Conservation (phyloP, 2,797 vertebrate species). For the Eptatretus atami region DNA sequence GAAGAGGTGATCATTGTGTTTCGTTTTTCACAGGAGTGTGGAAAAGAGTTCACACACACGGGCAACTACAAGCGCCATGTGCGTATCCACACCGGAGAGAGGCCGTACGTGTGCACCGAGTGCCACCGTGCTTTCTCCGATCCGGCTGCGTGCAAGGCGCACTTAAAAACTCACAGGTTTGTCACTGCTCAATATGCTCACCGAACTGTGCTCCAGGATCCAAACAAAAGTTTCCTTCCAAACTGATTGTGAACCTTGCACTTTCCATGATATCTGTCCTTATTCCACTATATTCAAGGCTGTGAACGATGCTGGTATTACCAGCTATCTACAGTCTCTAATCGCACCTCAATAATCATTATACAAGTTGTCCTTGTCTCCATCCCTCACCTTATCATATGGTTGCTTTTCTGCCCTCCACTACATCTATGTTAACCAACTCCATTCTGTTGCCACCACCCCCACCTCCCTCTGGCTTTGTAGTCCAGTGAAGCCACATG, state of each 20-base stretch:
- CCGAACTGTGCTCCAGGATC: no score
- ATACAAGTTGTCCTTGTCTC: neutral
- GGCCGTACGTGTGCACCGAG: constrained; percentile 65
- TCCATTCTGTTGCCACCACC: neutral
- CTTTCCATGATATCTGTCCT: no score
- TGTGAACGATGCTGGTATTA: no score
- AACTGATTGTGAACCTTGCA: no score
- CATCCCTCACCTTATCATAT: neutral
- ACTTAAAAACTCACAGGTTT: constrained; percentile 87
- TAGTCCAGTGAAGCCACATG: constrained; percentile 64
- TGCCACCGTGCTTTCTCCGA: constrained; percentile 85
- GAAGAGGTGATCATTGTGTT: no score
- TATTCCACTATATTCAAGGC: no score
- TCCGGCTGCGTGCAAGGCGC: constrained; percentile 77
- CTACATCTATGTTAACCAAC: neutral
- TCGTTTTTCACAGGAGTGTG: constrained; percentile 32
- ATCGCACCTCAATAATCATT: no score
- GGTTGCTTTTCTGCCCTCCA: neutral
- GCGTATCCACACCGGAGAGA: constrained; percentile 88
- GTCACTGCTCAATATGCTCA: neutral
- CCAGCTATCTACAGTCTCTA: no score
- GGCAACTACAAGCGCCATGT: constrained; percentile 91
- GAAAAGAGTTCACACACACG: constrained; percentile 88
- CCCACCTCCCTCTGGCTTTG: neutral
- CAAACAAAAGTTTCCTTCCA: no score